Evolutionary conservation across 1,140 invertebrate species (phyloP).

Genomic region (Tetramorium alpestre): DNA sequence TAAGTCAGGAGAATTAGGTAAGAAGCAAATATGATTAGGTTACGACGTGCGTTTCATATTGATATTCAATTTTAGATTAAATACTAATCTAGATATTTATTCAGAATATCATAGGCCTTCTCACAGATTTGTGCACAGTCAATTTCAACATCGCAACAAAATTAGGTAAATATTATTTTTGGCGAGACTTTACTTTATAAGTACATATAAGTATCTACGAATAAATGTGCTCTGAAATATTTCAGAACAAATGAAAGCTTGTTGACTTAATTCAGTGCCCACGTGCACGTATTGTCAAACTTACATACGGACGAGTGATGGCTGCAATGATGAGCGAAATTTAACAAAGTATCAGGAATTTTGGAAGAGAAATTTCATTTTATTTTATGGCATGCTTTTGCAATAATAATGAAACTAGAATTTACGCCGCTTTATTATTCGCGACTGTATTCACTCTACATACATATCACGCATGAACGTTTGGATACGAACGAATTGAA

Average conservation of each 20-base stretch:
- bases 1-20: not conserved
- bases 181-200: not conserved
- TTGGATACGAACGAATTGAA: conserved; percentile 26
- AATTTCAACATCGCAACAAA: not conserved
- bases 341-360: conserved; percentile 9
- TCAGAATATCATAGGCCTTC: not conserved
- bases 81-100: not conserved
- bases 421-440: not conserved
- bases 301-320: too few relatives aligned
- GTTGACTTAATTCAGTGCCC: not conserved
- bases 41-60: not conserved
- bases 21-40: not conserved
- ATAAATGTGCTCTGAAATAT: conserved; percentile 22
- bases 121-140: not conserved
- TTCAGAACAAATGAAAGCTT: not conserved
- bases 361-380: conserved; percentile 24
- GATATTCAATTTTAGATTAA: not conserved
- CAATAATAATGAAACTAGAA: not conserved
- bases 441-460: not conserved
- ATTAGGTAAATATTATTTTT: not conserved
- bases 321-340: not conserved
- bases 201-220: not conserved
- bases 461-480: not conserved
- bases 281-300: not conserved
- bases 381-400: not conserved